Evolutionary conservation across 2,113 vertebrate species (phyloP), one percentile per base, ranked within the genome.

Genomic region (Ellobius talpinus): DNA sequence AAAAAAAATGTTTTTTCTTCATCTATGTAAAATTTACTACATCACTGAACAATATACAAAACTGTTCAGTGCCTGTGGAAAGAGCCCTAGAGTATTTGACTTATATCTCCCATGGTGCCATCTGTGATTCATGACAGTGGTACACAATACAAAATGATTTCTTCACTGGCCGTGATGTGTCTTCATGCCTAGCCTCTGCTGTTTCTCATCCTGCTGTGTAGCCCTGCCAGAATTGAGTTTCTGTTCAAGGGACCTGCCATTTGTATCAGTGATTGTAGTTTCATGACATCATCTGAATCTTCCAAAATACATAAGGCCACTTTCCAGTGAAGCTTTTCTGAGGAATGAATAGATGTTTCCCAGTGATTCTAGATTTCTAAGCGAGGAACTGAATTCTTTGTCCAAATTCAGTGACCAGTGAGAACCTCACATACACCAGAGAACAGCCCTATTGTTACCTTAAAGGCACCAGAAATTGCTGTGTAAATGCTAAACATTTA

Each of bases 381-480:
- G 5, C 39, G 63, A 45, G 29, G 1, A 87, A 87, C 86, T 72
- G 29, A n/a, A 90, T 85, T 89, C 39, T 82, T 84, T 79, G 4
- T 50, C 24, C 29, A 81, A 45, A 50, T 33, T n/a, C 73, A 52
- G 36, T 39, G 52, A n/a, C 52, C 6, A 82, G 5, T 81, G 78
- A 14, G 24, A 58, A 82, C 79, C 23, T 39, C 36, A 74, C 55
- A 72, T 9, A 68, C 65, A 26, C 50, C 65, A 39, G 16, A 31
- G 47, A 42, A 33, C 58, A 77, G 9, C 42, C 70, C 10, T 50
- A 50, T 72, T 23, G 89, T 77, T 84, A 86, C 73, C 89, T 91
- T 77, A 61, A 92, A 89, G 92, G 78, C n/a, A 66, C 87, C 87
- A 89, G n/a, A 89, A 91, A 72, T 81, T 65, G 82, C 31, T 72